A percentile compares a stretch with the other conserved stretches of the same genome.
Evolutionary conservation across 2,888 invertebrate genomes (phyloP).

Genomic region (Capitulum mitella): DNA sequence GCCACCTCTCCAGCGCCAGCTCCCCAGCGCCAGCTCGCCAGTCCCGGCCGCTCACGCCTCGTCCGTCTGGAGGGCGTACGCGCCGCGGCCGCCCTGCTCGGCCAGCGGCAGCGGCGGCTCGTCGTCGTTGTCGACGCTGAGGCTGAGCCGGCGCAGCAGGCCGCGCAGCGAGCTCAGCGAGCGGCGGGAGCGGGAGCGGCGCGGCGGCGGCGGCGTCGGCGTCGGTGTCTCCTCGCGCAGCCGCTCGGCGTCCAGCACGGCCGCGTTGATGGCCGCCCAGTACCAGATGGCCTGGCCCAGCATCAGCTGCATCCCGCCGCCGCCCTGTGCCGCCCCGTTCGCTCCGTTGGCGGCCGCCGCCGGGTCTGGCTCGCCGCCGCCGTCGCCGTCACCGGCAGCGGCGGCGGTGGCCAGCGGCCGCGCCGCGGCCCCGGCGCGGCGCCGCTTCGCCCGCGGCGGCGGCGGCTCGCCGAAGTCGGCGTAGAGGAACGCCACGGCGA

Average conservation of each 20-base stretch:
- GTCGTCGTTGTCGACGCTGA: neutral
- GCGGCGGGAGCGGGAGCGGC: neutral
- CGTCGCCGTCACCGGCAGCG: neutral
- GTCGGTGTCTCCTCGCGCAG: neutral
- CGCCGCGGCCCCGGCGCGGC: no score
- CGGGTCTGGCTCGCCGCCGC: no score
- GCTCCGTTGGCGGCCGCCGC: neutral
- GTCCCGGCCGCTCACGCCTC: no score
- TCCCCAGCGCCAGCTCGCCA: no score
- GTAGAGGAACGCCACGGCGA: neutral
- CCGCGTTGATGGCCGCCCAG: slow-evolving; percentile 15
- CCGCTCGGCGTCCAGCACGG: neutral
- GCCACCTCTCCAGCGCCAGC: no score
- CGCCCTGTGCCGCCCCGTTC: neutral
- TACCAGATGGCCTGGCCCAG: neutral
- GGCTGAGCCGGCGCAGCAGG: neutral
- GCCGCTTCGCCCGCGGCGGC: neutral
- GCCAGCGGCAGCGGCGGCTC: neutral
- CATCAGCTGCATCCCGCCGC: neutral
- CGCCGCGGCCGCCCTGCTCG: neutral
- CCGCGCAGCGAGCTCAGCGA: neutral
- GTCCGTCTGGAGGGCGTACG: no score
- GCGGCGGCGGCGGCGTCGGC: neutral
- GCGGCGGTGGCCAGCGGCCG: neutral
- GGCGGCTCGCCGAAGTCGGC: neutral